phyloP scores from a whole-genome alignment of 2,888 invertebrate species.

The Polyploca ridens region DNA sequence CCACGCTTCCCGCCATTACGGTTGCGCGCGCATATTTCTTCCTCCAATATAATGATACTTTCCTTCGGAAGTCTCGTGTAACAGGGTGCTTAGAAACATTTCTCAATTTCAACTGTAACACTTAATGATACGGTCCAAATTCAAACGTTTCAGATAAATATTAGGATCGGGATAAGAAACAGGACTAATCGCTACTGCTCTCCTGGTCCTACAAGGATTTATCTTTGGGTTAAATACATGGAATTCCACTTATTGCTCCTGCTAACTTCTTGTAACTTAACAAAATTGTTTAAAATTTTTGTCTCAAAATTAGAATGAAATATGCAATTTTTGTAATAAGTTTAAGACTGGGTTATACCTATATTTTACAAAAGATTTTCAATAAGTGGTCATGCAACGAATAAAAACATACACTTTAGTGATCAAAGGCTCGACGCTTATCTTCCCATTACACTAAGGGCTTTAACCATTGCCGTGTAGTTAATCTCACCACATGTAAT shows the following conservation, averaged over 20 bases:
- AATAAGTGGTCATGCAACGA: slow-evolving; percentile 21
- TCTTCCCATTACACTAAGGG: slow-evolving; percentile 39
- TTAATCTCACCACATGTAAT: slow-evolving; percentile 45
- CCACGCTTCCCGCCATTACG: slow-evolving; percentile 39
- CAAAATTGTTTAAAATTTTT: too few relatives aligned
- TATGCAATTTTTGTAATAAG: not conserved
- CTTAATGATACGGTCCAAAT: not conserved
- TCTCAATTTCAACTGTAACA: not conserved
- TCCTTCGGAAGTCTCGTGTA: slow-evolving; percentile 10
- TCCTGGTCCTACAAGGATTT: slow-evolving; percentile 1
- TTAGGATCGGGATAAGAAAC: not conserved
- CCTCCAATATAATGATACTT: slow-evolving; percentile 38
- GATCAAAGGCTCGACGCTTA: slow-evolving; percentile 41
- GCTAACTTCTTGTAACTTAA: not conserved
- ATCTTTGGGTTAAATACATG: not conserved
- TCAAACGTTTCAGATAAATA: not conserved
- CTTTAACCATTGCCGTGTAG: slow-evolving; percentile 36
- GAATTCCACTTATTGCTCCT: not conserved
- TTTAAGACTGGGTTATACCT: not conserved
- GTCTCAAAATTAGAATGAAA: too few relatives aligned
- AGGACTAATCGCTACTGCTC: slow-evolving; percentile 4
- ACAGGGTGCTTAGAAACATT: not conserved
- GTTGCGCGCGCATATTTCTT: slow-evolving; percentile 32
- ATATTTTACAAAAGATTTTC: not conserved
- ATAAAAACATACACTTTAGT: slow-evolving; percentile 36